Conservation (phyloP, 2,888 invertebrate species). For the Urechis unicinctus region DNA sequence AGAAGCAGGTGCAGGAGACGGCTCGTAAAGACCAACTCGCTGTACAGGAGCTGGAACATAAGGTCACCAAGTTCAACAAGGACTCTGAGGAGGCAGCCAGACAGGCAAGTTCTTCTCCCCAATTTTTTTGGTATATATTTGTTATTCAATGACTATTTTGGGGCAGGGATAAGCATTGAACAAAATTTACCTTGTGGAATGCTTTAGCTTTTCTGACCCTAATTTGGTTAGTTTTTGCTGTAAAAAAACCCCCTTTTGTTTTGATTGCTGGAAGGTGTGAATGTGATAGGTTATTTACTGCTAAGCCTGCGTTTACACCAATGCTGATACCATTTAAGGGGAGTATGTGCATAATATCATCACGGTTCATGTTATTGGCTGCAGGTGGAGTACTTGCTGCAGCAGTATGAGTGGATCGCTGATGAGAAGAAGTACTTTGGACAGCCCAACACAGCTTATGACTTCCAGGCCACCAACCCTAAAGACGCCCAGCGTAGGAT, state of each 20-base stretch:
- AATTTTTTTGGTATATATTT: background rate
- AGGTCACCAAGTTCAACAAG: slow-evolving; percentile 51
- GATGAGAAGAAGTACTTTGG: slow-evolving; percentile 75
- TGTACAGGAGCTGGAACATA: slow-evolving; percentile 52
- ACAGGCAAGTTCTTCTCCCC: too few relatives aligned
- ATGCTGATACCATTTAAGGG: too few relatives aligned
- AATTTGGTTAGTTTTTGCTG: too few relatives aligned
- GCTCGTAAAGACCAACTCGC: slow-evolving; percentile 37
- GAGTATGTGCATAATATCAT: too few relatives aligned
- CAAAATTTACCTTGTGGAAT: too few relatives aligned
- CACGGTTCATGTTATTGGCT: background rate
- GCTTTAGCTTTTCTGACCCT: too few relatives aligned
- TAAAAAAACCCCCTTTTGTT: too few relatives aligned
- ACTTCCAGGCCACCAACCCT: slow-evolving; percentile 55
- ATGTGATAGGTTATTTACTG: too few relatives aligned
- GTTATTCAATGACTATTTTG: background rate
- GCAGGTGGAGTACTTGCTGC: slow-evolving; percentile 41
- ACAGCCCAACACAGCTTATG: slow-evolving; percentile 50
- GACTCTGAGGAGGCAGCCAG: slow-evolving; percentile 60
- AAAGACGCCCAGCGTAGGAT: slow-evolving; percentile 62
- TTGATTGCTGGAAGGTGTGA: too few relatives aligned
- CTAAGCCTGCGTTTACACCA: too few relatives aligned
- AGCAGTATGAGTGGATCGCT: slow-evolving; percentile 63
- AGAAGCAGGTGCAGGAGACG: slow-evolving; percentile 37
- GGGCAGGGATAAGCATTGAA: too few relatives aligned